Evolutionary conservation across 2,113 vertebrate genomes (phyloP), one percentile per base, ranked within the genome.

Genomic region (Podiceps cristatus): DNA sequence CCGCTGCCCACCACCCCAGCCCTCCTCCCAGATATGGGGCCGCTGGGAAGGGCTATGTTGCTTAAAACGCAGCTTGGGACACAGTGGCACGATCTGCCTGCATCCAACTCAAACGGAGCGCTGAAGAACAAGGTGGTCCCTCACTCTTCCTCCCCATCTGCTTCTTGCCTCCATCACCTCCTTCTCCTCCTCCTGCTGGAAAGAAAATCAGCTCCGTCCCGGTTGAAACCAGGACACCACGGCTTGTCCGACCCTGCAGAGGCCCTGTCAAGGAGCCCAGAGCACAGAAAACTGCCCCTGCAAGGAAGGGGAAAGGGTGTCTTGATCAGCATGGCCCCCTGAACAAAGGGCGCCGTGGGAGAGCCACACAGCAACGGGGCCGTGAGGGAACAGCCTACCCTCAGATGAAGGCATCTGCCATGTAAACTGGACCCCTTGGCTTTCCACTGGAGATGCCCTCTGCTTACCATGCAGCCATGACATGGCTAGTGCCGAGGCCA

Each of bases 191-290:
- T 68, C 42, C 42, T 42, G 13, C 11, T 42, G 42, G 42, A 42
- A 42, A 42, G 42, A 9, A 42, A 42, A 42, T 42, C 13, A 42
- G 42, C 42, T 42, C 42, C 42, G 11, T 14, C 11, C 42, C 42
- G 11, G 11, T 11, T 14, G 13, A 42, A 42, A 42, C 42, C 42
- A 42, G 42, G 42, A 42, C 55, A 56, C 40, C 25, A 35, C 0
- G 2, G n/a, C 20, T 73, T 1, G 0, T 29, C 27, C 0, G 0
- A 7, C n/a, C 37, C n/a, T 40, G 27, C 24, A 66, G 20, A 42
- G 12, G 25, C 33, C 3, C 1, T 2, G 4, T 31, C 71, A 81
- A 37, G 50, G 10, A 82, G 27, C 16, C 27, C 53, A 79, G 25
- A 35, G 27, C 53, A 56, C 12, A 29, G 52, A 95, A 77, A 87